These are phyloP conservation scores for Iphiclides podalirius DNA, from an alignment of 2,888 invertebrate species.

Conservation along the genomic window DNA sequence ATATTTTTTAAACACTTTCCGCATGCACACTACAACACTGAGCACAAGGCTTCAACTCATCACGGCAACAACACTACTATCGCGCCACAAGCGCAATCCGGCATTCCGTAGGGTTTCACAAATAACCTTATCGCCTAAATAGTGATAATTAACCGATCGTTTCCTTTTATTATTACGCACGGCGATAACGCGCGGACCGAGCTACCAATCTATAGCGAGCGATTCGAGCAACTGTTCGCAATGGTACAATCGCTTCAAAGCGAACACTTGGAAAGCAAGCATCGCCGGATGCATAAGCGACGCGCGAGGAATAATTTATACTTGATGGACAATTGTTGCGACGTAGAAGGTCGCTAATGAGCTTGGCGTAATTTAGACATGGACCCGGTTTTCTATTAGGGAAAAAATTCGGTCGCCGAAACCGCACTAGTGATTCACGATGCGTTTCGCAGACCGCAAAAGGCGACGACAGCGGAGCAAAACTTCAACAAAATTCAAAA, in stretches of 20 bases:
- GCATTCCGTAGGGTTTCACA: constrained; percentile 51
- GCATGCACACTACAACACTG: constrained; percentile 41
- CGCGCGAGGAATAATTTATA: constrained; percentile 72
- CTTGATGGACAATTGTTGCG: constrained; percentile 70
- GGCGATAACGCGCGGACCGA: constrained; percentile 56
- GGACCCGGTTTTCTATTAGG: constrained; percentile 33
- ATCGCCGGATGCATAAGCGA: constrained; percentile 71
- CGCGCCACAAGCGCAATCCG: constrained; percentile 54
- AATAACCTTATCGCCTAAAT: constrained; percentile 56
- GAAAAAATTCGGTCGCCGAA: constrained; percentile 37
- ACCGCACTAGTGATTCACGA: constrained; percentile 28
- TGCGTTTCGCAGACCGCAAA: constrained; percentile 19
- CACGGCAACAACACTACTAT: constrained; percentile 49
- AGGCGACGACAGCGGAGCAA: constrained; percentile 20
- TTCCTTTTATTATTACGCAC: constrained; percentile 49
- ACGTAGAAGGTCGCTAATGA: constrained; percentile 58
- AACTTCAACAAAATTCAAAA: no score
- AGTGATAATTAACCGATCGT: constrained; percentile 59
- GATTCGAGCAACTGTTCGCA: constrained; percentile 66
- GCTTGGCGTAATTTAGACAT: constrained; percentile 44
- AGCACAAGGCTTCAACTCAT: constrained; percentile 52
- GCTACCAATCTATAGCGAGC: constrained; percentile 58
- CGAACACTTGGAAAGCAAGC: constrained; percentile 70
- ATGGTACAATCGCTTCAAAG: constrained; percentile 68
- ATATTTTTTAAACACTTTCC: constrained; percentile 42